These are phyloP conservation scores for Leptinotarsa peninsularis DNA, from an alignment of 2,888 invertebrate genomes.

Conservation along the genomic window DNA sequence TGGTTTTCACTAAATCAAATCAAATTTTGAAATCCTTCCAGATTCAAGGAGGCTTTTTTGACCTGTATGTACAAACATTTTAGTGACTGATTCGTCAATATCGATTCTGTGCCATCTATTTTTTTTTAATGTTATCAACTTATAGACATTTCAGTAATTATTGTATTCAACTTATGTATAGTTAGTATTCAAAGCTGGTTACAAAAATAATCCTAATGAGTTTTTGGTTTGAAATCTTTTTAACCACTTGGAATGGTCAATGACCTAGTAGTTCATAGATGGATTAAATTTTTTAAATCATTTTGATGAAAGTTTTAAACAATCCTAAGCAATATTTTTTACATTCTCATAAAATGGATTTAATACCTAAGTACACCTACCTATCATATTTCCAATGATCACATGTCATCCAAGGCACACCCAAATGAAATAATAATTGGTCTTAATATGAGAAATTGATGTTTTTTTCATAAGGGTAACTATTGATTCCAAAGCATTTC, in stretches of 20 bases:
- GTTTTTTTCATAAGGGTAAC: no score
- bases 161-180: constrained; percentile 9
- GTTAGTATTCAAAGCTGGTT: not conserved
- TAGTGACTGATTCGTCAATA: constrained; percentile 33
- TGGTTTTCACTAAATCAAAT: no score
- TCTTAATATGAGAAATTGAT: no score
- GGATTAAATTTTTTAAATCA: not conserved
- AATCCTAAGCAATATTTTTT: no score
- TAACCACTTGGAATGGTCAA: no score
- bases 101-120: constrained; percentile 52
- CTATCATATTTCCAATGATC: constrained; percentile 50
- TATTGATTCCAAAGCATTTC: no score
- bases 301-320: not conserved
- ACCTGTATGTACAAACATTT: no score
- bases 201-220: no score
- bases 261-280: no score
- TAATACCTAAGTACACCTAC: constrained; percentile 13
- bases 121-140: constrained; percentile 21
- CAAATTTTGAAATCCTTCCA: no score
- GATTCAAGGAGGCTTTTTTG: no score
- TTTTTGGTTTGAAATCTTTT: no score
- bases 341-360: not conserved
- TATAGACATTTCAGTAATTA: not conserved
- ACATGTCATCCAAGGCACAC: constrained; percentile 65
- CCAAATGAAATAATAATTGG: constrained; percentile 42